Evolutionary conservation across 2,888 invertebrate species (phyloP), one percentile per base, ranked within the genome.

Genomic region (Elmis aenea): DNA sequence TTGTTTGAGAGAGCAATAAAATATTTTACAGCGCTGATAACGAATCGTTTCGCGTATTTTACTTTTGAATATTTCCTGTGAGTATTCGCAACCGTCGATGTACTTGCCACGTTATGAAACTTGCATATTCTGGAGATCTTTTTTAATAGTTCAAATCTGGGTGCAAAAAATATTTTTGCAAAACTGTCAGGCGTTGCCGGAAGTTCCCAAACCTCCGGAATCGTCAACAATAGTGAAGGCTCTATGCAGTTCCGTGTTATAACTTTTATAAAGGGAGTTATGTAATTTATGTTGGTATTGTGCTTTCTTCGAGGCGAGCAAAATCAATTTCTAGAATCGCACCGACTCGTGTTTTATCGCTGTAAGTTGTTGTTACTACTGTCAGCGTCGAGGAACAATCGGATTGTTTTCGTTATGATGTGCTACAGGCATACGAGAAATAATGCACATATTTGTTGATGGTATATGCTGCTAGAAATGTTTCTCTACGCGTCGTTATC

Each of bases 201-300:
- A n/a, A n/a, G n/a, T n/a, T n/a, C n/a, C n/a, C n/a, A n/a, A n/a
- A n/a, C n/a, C n/a, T n/a, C n/a, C n/a, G n/a, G 24, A 29, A 33
- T 33, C 14, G 24, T 22, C 26, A 33, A 38, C 38, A 38, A 38
- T 38, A 21, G 33, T n/a, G 15, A 33, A 28, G 27, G 28, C 15
- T 38, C 26, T 29, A 34, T 26, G 39, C 34, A 34, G 34, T 39
- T 39, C 34, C n/a, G n/a, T n/a, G n/a, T 34, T 29, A 34, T 29
- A 28, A 30, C 26, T 30, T 29, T 30, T 30, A 34, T 33, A 29
- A 38, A 30, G 21, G 30, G 39, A 26, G 15, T 33, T 16, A 24
- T 20, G 30, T 31, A 39, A 39, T 39, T 39, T 34, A 39, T 32
- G 40, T 35, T 32, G 6, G 32, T 28, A 35, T 35, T 40, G 40